A percentile compares a stretch with the other conserved stretches of the same genome.
phyloP scores from a whole-genome alignment of 2,888 invertebrate genomes.

The Mactromeris polynyma region DNA sequence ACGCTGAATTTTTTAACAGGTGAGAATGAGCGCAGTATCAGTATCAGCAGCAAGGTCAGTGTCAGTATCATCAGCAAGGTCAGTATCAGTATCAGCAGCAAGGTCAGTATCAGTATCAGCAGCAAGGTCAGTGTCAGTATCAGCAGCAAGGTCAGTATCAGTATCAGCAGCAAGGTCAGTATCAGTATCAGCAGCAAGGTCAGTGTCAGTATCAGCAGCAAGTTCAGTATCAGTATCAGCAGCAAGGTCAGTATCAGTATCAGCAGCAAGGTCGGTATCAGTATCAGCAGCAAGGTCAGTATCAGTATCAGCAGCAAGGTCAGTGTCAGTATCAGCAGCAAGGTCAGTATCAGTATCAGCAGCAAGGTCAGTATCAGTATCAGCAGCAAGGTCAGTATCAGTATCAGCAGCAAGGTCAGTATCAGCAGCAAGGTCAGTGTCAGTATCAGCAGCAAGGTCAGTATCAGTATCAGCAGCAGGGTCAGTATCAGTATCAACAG shows the following conservation, averaged over 20 bases:
- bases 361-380: too few species aligned
- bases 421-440: neutral
- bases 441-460: neutral
- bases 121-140: neutral
- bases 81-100: neutral
- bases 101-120: neutral
- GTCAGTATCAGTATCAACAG: neutral
- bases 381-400: neutral
- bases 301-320: neutral
- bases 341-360: neutral
- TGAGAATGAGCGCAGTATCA: neutral
- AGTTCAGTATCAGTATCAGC: neutral
- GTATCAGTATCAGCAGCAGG: neutral
- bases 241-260: neutral
- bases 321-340: neutral
- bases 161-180: neutral
- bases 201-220: neutral
- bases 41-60: neutral
- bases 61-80: neutral
- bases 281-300: neutral
- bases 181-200: too few species aligned
- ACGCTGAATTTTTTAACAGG: neutral
- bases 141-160: neutral
- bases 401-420: neutral
- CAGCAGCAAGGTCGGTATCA: neutral